Conservation (phyloP, 1,140 invertebrate species). For the Phthorimaea operculella region DNA sequence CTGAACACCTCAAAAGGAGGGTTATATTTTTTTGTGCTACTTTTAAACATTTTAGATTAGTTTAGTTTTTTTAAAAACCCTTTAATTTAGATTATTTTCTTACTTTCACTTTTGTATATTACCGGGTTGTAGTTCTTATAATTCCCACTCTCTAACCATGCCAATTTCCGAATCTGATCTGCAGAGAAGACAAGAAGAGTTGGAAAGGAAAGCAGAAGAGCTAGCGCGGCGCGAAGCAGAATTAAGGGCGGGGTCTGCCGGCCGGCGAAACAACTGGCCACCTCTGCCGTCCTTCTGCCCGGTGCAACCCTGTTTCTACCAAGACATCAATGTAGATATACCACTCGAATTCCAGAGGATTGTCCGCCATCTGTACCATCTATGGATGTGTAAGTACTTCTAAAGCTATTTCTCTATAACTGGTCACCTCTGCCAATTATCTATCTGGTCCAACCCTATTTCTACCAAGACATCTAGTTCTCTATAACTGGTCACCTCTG, state of each 20-base stretch:
- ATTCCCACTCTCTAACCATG: not conserved
- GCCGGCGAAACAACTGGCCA: conserved; percentile 96
- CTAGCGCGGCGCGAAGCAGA: conserved; percentile 90
- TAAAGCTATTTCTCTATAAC: too few relatives aligned
- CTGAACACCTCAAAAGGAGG: too few relatives aligned
- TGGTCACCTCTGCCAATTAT: too few relatives aligned
- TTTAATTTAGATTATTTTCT: too few relatives aligned
- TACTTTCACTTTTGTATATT: too few relatives aligned
- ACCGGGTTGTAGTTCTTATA: not conserved
- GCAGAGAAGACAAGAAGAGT: conserved; percentile 83
- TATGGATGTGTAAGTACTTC: conserved; percentile 94
- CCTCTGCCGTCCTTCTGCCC: conserved; percentile 92
- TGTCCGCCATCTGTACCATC: conserved; percentile 93
- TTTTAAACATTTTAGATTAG: too few relatives aligned
- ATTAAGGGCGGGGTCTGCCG: conserved; percentile 76
- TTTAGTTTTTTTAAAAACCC: too few relatives aligned
- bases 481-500: too few relatives aligned
- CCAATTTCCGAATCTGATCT: conserved; percentile 25
- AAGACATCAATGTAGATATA: conserved; percentile 99
- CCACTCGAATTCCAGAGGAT: conserved; percentile 96
- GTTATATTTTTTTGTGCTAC: too few relatives aligned
- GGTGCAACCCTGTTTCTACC: conserved; percentile 98
- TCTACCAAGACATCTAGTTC: too few relatives aligned
- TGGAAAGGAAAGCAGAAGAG: conserved; percentile 88
- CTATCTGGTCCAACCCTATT: too few relatives aligned